A percentile compares a stretch with the other conserved stretches of the same genome.
Evolutionary conservation across 2,113 vertebrate species (phyloP).

Genomic region (Bubo scandiacus): DNA sequence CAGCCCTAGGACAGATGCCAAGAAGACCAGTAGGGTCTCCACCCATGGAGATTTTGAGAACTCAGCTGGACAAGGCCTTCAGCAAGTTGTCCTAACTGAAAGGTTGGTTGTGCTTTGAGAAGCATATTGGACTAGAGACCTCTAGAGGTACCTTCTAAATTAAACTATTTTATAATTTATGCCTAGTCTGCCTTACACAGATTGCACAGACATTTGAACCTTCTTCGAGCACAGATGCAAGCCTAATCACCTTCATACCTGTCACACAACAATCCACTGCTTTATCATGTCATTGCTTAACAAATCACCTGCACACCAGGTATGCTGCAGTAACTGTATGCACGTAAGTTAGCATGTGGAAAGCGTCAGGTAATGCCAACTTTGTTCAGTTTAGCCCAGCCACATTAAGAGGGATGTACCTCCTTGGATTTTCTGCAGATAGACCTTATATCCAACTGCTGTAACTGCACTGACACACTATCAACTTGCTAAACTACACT

Average conservation of each 20-base stretch:
- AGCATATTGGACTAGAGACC: neutral
- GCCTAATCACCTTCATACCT: neutral
- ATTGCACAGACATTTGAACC: neutral
- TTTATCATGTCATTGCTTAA: neutral
- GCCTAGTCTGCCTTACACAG: neutral
- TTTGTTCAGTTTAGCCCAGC: neutral
- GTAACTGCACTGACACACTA: neutral
- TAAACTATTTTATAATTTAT: neutral
- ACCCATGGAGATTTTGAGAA: neutral
- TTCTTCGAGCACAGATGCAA: neutral
- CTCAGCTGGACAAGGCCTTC: no score
- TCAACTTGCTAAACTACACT: neutral
- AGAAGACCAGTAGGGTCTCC: neutral
- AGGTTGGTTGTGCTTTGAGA: neutral
- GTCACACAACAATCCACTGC: neutral
- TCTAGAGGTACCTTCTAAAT: neutral
- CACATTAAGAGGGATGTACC: neutral
- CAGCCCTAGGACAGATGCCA: neutral
- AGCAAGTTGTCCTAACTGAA: neutral
- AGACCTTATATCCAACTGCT: neutral
- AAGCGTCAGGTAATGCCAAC: neutral
- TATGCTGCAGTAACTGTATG: neutral
- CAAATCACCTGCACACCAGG: neutral
- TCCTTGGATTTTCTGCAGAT: neutral
- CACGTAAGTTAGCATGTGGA: rapidly evolving